Evolutionary conservation across 2,888 invertebrate species (phyloP), one percentile per base, ranked within the genome.

Genomic region (Dryomyza anilis): DNA sequence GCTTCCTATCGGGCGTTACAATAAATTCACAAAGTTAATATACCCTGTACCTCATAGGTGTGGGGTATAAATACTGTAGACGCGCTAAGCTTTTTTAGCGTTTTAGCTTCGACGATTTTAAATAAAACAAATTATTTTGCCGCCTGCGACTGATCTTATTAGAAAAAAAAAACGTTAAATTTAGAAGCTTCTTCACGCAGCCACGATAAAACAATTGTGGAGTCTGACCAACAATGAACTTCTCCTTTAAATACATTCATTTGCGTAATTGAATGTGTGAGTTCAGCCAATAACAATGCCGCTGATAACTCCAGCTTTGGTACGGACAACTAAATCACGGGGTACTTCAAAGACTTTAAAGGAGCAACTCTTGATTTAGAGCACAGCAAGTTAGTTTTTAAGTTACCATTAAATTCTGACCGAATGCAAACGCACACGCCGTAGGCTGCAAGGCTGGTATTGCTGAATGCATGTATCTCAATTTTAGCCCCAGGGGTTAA

Each of bases 381-480:
- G 25, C 63, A 67, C 7, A 67, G 14, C 33, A 67, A 12, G 16
- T 33, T 16, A 30, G 50, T 29, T 10, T 25, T 52, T 43, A 30
- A 46, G n/a, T 27, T 10, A 27, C 55, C 53, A 14, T 16, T 21
- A 16, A 2, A 33, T 39, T 50, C 29, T 56, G 19, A 39, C 27
- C 43, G 60, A 56, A 62, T 19, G 21, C 60, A 67, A 14, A 63
- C 25, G 29, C 59, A 60, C 29, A 58, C 64, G 33, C 61, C 60
- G 43, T 50, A 65, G 7, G 63, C 52, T 63, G 59, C 25, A 12
- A 60, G 36, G 27, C 67, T 67, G 8, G 63, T 55, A 19, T 64
- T 56, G 14, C 62, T 60, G 33, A 67, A 65, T 53, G 55, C 58
- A 21, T 65, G 55, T 3, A 67, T 6, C 56, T 67, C 60, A 29